phyloP scores from a whole-genome alignment of 2,113 vertebrate species.

The Podarcis cretensis region DNA sequence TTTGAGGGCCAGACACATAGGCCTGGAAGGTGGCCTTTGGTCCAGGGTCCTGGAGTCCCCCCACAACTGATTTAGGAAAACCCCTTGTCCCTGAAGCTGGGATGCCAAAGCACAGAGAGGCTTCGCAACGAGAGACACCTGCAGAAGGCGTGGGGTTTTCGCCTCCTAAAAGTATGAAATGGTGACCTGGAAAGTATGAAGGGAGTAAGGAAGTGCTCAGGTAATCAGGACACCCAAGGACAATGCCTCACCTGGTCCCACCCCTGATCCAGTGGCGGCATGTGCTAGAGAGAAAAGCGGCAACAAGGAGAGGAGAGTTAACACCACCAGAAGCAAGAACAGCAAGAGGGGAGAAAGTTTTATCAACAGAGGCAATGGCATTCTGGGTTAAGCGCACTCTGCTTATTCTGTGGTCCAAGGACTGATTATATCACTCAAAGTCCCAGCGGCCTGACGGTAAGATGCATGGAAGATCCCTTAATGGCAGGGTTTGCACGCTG shows the following conservation, averaged over 20 bases:
- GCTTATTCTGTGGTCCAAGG: neutral
- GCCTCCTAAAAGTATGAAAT: neutral
- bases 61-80: neutral
- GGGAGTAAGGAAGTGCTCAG: conserved; percentile 22
- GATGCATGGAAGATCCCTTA: neutral
- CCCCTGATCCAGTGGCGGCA: conserved; percentile 81
- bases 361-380: neutral
- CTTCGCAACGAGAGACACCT: no score
- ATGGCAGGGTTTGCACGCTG: no score
- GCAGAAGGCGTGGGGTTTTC: neutral
- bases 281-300: conserved; percentile 83
- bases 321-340: conserved; percentile 49
- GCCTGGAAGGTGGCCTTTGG: no score
- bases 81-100: neutral
- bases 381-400: neutral
- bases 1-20: no score
- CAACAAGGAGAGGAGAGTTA: conserved; percentile 71
- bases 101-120: no score
- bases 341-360: neutral
- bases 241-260: conserved; percentile 84
- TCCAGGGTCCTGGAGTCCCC: no score
- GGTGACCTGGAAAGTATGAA: neutral
- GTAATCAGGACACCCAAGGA: conserved; percentile 37
- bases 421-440: neutral
- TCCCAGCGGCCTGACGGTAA: neutral